phyloP scores from a whole-genome alignment of 2,888 invertebrate genomes.

The Eupithecia vulgata region DNA sequence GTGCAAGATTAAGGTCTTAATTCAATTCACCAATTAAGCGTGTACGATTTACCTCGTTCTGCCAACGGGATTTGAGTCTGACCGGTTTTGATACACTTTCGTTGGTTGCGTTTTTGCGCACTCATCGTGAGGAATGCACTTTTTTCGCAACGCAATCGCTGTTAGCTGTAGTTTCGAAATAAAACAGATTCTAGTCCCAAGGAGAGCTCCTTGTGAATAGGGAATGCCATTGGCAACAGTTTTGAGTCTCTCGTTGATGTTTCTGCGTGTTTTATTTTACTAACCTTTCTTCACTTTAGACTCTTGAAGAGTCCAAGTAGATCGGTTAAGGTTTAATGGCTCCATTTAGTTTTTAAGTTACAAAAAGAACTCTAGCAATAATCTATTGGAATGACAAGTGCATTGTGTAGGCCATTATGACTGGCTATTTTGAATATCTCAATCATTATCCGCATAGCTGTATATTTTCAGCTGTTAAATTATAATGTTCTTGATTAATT shows the following conservation, averaged over 20 bases:
- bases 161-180: constrained; percentile 35
- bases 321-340: neutral
- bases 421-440: constrained; percentile 10
- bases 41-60: constrained; percentile 39
- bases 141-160: constrained; percentile 56
- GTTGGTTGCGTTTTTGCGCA: constrained; percentile 53
- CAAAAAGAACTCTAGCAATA: neutral
- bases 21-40: constrained; percentile 28
- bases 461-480: constrained; percentile 7
- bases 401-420: constrained; percentile 5
- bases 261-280: neutral
- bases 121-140: constrained; percentile 60
- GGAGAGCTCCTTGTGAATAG: neutral
- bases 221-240: neutral
- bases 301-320: neutral
- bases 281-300: neutral
- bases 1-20: constrained; percentile 22
- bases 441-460: constrained; percentile 12
- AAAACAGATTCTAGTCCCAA: constrained; percentile 8
- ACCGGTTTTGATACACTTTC: constrained; percentile 64
- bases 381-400: neutral
- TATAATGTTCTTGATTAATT: constrained; percentile 14
- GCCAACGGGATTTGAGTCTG: constrained; percentile 41
- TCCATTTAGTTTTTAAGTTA: neutral
- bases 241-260: neutral